Percentiles rank a stretch among this genome's conserved stretches.
These are phyloP conservation scores for Lophius piscatorius DNA, from an alignment of 2,113 vertebrate genomes.

Conservation along the genomic window DNA sequence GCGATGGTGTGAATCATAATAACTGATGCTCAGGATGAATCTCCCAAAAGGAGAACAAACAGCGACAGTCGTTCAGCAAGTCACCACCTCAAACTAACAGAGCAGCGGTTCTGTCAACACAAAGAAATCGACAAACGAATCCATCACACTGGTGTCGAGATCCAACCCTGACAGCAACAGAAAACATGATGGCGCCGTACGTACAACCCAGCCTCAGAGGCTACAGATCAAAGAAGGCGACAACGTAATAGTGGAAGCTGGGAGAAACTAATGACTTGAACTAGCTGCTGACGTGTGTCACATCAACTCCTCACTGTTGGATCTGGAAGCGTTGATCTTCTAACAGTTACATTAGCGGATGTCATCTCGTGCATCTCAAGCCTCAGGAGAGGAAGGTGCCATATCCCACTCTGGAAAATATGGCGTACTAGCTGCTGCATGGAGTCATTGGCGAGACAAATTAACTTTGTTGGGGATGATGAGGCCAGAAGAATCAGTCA, in stretches of 20 bases:
- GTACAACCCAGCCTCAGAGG: slow-evolving; percentile 57
- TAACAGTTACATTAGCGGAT: slow-evolving; percentile 20
- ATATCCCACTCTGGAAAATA: neutral
- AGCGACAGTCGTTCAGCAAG: slow-evolving; percentile 26
- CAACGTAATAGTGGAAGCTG: slow-evolving; percentile 51
- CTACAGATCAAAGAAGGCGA: slow-evolving; percentile 49
- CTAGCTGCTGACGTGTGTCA: slow-evolving; percentile 47
- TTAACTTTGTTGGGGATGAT: slow-evolving; percentile 41
- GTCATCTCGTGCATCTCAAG: slow-evolving; percentile 13
- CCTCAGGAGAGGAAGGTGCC: slow-evolving; percentile 16
- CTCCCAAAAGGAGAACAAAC: slow-evolving; percentile 19
- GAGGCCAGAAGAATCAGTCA: slow-evolving; percentile 30
- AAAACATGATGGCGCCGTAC: slow-evolving; percentile 45
- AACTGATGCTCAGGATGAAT: slow-evolving; percentile 37
- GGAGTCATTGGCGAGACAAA: slow-evolving; percentile 23
- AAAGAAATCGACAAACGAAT: slow-evolving; percentile 45
- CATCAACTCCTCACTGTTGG: slow-evolving; percentile 37
- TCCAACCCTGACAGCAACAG: slow-evolving; percentile 47
- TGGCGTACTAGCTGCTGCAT: slow-evolving; percentile 15
- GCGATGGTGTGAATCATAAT: slow-evolving; percentile 30
- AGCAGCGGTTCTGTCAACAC: slow-evolving; percentile 16
- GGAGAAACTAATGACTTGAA: slow-evolving; percentile 67
- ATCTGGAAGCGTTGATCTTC: slow-evolving; percentile 31
- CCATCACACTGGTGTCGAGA: slow-evolving; percentile 50
- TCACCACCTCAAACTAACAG: slow-evolving; percentile 29